A percentile compares a stretch with the other conserved stretches of the same genome.
These are phyloP conservation scores for Horisme vitalbata DNA, from an alignment of 2,888 invertebrate species.

Conservation along the genomic window DNA sequence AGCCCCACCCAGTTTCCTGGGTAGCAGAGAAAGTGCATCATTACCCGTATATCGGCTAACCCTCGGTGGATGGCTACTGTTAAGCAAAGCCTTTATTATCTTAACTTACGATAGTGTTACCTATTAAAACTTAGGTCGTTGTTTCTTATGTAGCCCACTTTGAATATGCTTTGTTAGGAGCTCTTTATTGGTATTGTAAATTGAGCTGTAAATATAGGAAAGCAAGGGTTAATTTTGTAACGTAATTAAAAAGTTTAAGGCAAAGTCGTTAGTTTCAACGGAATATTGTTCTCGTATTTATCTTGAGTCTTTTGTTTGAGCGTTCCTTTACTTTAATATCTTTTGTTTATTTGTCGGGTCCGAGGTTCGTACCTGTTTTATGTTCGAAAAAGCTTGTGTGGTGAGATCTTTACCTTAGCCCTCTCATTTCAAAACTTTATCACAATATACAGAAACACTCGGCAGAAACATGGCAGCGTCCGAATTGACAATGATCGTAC, in stretches of 20 bases:
- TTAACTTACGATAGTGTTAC: slow-evolving; percentile 23
- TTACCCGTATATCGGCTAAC: too few relatives aligned
- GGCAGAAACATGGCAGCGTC: too few relatives aligned
- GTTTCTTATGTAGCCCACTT: slow-evolving; percentile 21
- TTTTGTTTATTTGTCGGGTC: too few relatives aligned
- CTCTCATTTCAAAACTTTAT: too few relatives aligned
- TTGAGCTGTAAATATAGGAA: slow-evolving; percentile 23
- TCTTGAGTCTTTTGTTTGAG: slow-evolving; percentile 9
- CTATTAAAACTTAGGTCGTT: slow-evolving; percentile 27
- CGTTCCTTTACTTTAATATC: slow-evolving; percentile 2
- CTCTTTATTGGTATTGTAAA: slow-evolving; percentile 20
- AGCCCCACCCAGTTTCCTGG: too few relatives aligned
- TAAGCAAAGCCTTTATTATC: slow-evolving; percentile 7
- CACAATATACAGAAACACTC: too few relatives aligned
- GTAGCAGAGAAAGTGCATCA: too few relatives aligned
- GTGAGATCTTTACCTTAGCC: too few relatives aligned
- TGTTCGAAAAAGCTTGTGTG: too few relatives aligned
- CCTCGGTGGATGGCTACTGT: too few relatives aligned
- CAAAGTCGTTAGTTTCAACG: slow-evolving; percentile 13
- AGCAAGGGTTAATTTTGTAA: slow-evolving; percentile 17
- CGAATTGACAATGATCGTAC: too few relatives aligned
- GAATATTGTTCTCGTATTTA: slow-evolving; percentile 15
- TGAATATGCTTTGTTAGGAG: slow-evolving; percentile 28
- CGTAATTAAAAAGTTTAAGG: slow-evolving; percentile 20
- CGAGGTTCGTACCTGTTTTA: too few relatives aligned